Evolutionary conservation across 2,113 vertebrate genomes (phyloP).

Genomic region (Pterocles burchelli): DNA sequence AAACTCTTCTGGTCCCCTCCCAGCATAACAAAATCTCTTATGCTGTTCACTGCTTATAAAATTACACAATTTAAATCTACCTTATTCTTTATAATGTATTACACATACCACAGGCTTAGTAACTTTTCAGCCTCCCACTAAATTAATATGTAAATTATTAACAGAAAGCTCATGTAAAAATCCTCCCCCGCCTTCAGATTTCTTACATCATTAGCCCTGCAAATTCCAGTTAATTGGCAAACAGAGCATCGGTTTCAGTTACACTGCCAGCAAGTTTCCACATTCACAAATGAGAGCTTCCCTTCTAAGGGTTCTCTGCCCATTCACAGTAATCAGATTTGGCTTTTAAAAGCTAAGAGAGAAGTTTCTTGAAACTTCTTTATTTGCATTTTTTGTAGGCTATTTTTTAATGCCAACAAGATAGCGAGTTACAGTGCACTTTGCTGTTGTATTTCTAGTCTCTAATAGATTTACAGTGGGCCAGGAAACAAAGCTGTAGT

Average conservation of each 20-base stretch:
- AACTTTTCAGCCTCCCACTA: background rate
- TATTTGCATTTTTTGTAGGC: background rate
- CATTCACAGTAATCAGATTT: background rate
- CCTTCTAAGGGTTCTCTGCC: background rate
- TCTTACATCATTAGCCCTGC: background rate
- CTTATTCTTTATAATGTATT: background rate
- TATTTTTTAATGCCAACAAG: background rate
- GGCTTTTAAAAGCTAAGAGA: background rate
- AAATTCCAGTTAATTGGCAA: background rate
- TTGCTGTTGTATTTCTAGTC: background rate
- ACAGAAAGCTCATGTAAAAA: background rate
- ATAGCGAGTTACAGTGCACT: accelerated
- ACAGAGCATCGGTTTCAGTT: background rate
- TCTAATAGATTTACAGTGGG: background rate
- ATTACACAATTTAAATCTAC: background rate
- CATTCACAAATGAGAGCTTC: background rate
- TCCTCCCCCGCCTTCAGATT: background rate
- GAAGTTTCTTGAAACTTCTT: background rate
- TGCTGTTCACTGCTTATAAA: background rate
- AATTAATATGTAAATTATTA: background rate
- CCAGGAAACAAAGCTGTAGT: background rate
- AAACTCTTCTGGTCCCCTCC: background rate
- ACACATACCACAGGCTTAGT: background rate
- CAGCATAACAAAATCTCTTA: background rate
- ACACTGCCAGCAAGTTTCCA: background rate